These are phyloP conservation scores for Reticulitermes speratus DNA, from an alignment of 1,140 invertebrate species.

Conservation along the genomic window DNA sequence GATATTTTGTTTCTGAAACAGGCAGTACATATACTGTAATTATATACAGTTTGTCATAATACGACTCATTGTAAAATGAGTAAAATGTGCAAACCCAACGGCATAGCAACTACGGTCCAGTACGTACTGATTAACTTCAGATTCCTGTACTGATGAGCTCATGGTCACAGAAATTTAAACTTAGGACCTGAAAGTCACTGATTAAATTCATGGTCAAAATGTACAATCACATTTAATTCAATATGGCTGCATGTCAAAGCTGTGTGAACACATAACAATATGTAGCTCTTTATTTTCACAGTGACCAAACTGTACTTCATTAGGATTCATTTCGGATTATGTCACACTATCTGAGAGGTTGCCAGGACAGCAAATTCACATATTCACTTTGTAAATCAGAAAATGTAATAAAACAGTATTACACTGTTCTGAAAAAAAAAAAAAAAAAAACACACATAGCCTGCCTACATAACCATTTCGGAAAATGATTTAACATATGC, in stretches of 20 bases:
- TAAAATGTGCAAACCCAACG: not conserved
- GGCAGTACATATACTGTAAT: not conserved
- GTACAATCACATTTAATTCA: not conserved
- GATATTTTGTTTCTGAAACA: not conserved
- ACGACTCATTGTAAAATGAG: not conserved
- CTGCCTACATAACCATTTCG: constrained; percentile 64
- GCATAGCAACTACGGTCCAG: not conserved
- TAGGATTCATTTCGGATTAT: not conserved
- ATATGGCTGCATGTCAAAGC: not conserved
- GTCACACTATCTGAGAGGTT: not conserved
- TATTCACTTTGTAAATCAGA: not conserved
- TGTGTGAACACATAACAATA: not conserved
- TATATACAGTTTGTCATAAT: not conserved
- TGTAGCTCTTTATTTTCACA: not conserved
- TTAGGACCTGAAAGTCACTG: not conserved
- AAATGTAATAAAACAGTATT: not conserved
- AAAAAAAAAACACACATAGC: not conserved
- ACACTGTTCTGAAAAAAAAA: not conserved
- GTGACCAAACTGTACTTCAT: constrained; percentile 2
- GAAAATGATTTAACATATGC: constrained; percentile 84
- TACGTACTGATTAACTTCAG: not conserved
- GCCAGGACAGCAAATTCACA: not conserved
- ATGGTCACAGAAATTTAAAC: not conserved
- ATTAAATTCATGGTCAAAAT: not conserved
- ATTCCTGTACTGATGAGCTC: not conserved